Base-by-base conservation (phyloP, 2,888 invertebrate species). In the Pristionchus arcanus region DNA sequence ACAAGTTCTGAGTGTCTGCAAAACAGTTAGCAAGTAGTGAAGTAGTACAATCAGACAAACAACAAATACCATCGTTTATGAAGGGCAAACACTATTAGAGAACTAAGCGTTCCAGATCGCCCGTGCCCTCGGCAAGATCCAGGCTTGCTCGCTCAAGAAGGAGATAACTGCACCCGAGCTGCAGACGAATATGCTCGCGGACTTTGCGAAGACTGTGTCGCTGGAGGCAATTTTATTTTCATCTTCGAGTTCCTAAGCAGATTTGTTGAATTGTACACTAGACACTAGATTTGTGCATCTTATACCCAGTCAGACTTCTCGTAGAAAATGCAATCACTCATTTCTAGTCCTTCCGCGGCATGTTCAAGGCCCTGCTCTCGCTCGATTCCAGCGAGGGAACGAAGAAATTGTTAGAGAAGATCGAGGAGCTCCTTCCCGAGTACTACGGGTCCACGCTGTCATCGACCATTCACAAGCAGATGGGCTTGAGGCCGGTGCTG, bases 101-200 rank as follows among this genome's bases (percentile, higher is more conserved):
- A n/a, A n/a, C n/a, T 63, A 63, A 15, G 13, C 19, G 4, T 59
- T 59, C 25, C 68, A 68, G 68, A 28, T 68, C 68, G 68, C 68
- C 28, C 34, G 34, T 21, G 74, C 74, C 0, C 74, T 74, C 19
- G 77, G 42, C 7, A 42, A 77, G 77, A 77, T 77, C 77, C 77
- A 77, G 13, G 77, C 77, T 1, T 77, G 77, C 77, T 77, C 77
- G 19, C 77, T 77, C 21, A 9, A 25, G 77, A 77, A 77, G 28
- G 77, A 42, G 25, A 21, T n/a, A 7, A 42, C 49, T 2, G 77
- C 77, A 2, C n/a, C 77, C 21, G 77, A 77, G 25, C 9, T 77
- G 2, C 21, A 42, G 15, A 31, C 21, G 37, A 77, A 77, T 25
- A 42, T 77, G 42, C n/a, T 28, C 42, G 42, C 37, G 11, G 77